Evolutionary conservation across 1,140 invertebrate species (phyloP).

Genomic region (Trigoniulus corallinus): DNA sequence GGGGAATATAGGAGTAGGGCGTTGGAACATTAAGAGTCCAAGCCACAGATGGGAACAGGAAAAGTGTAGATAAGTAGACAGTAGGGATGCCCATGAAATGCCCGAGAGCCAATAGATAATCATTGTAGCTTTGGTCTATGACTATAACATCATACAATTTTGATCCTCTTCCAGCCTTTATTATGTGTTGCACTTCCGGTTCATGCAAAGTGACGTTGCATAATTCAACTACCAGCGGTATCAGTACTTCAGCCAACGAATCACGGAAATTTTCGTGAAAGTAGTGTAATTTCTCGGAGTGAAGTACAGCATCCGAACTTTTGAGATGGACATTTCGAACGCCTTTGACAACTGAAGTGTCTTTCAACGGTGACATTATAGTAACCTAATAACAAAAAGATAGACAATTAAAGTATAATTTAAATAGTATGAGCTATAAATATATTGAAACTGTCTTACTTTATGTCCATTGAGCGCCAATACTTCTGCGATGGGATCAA

Average conservation of each 20-base stretch:
- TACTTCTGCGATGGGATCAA: conserved; percentile 40
- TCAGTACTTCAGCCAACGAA: background rate
- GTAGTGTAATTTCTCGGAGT: background rate
- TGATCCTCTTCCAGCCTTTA: background rate
- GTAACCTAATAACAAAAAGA: too few relatives aligned
- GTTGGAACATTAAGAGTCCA: background rate
- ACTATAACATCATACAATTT: conserved; percentile 2
- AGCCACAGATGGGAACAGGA: background rate
- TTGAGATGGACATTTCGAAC: background rate
- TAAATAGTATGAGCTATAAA: too few relatives aligned
- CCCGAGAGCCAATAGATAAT: background rate
- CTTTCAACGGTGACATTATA: background rate
- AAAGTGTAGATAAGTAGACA: background rate
- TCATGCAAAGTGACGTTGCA: too few relatives aligned
- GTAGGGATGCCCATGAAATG: background rate
- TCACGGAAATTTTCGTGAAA: background rate
- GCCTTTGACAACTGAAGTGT: background rate
- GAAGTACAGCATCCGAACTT: background rate
- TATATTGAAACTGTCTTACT: too few relatives aligned
- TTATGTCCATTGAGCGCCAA: conserved; percentile 42
- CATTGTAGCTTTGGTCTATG: background rate
- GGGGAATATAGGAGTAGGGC: background rate
- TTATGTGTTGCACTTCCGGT: background rate
- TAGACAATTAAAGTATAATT: too few relatives aligned
- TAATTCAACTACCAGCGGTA: background rate